phyloP scores from a whole-genome alignment of 2,888 invertebrate species.

The Hemithea aestivaria region DNA sequence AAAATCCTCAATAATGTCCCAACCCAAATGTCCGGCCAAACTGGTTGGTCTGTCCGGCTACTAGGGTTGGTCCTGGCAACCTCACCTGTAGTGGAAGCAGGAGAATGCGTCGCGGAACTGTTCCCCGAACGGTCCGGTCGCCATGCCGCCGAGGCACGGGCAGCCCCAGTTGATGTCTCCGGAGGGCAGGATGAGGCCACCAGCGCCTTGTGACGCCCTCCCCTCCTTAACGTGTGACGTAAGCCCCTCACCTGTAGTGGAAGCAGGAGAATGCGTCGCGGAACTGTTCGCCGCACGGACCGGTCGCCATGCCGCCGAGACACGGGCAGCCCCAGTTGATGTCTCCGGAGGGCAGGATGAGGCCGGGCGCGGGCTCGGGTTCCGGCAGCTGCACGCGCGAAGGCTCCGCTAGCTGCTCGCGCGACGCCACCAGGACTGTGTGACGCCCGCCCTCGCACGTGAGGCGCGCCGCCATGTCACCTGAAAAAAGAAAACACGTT shows the following conservation, averaged over 20 bases:
- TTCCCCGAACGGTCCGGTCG: conserved; percentile 96
- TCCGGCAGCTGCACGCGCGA: conserved; percentile 80
- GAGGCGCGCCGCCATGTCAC: conserved; percentile 10
- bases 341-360: conserved; percentile 90
- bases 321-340: conserved; percentile 99
- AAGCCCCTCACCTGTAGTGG: conserved; percentile 82
- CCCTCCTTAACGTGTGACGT: no score
- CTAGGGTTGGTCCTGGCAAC: no score
- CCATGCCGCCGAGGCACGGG: conserved; percentile 98
- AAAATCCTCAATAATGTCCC: no score
- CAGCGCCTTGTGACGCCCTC: no score
- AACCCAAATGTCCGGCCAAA: no score
- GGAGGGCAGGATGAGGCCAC: conserved; percentile 89
- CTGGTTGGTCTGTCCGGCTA: no score
- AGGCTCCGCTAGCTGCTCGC: conserved; percentile 48
- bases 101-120: conserved; percentile 96
- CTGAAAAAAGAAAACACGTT: no score
- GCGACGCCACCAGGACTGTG: conserved; percentile 88
- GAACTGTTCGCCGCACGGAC: conserved; percentile 96
- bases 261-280: conserved; percentile 97
- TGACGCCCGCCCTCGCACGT: conserved; percentile 83
- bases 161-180: conserved; percentile 98
- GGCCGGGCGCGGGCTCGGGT: conserved; percentile 87
- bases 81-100: conserved; percentile 92
- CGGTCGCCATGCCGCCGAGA: conserved; percentile 97